Conservation (phyloP, 2,113 vertebrate genomes). For the Malurus cyaneus region DNA sequence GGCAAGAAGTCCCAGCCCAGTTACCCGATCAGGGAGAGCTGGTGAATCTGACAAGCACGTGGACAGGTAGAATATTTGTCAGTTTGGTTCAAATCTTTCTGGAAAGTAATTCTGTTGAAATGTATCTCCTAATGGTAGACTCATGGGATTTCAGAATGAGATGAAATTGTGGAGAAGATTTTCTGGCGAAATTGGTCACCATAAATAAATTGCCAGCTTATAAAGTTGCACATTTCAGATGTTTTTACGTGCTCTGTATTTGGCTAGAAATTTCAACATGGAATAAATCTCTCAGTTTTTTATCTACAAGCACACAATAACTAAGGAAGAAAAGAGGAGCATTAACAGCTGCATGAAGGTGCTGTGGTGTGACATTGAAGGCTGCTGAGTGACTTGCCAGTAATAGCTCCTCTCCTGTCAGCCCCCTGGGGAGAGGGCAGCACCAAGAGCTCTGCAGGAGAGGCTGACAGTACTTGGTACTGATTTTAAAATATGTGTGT, state of each 20-base stretch:
- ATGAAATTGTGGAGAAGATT: neutral
- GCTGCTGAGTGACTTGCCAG: neutral
- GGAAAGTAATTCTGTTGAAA: neutral
- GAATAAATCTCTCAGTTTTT: neutral
- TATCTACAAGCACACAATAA: neutral
- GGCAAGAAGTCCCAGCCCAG: neutral
- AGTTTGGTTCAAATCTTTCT: neutral
- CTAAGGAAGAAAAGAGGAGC: neutral
- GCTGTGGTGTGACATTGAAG: neutral
- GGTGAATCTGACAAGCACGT: neutral
- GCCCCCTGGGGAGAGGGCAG: neutral
- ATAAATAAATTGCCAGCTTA: neutral
- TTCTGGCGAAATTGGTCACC: neutral
- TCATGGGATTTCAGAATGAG: neutral
- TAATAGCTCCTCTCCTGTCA: neutral
- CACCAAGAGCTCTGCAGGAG: neutral
- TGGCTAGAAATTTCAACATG: neutral
- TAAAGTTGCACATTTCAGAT: neutral
- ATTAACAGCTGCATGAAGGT: neutral
- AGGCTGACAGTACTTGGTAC: neutral
- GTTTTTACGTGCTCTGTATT: neutral
- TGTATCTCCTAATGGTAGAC: neutral
- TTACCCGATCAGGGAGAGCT: neutral
- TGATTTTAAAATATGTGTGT: neutral
- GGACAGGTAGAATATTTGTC: neutral